Conservation (phyloP, 2,113 vertebrate species). For the Ammospiza caudacuta region DNA sequence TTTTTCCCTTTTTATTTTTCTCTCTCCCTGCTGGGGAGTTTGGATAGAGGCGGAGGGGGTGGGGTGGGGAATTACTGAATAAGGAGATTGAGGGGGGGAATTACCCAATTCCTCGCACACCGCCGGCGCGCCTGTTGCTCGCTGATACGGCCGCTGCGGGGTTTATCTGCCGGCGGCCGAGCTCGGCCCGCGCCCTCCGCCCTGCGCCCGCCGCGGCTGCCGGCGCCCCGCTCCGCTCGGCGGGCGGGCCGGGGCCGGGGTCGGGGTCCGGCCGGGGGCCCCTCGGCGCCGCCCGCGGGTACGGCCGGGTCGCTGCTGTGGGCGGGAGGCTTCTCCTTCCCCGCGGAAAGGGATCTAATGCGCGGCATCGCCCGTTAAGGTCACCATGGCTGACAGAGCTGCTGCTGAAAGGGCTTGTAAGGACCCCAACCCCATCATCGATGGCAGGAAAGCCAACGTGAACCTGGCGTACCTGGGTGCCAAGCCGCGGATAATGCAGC, state of each 20-base stretch:
- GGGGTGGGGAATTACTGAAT: not conserved
- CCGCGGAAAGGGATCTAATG: conserved; percentile 21
- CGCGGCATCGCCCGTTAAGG: conserved; percentile 77
- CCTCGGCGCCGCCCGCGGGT: not conserved
- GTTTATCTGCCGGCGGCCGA: not conserved
- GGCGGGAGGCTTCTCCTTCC: not conserved
- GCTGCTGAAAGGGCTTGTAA: conserved; percentile 96
- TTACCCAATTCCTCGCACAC: not conserved
- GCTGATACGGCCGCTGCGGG: conserved; percentile 8
- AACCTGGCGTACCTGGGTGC: conserved; percentile 98
- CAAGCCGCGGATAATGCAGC: conserved; percentile 97
- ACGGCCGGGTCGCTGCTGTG: not conserved
- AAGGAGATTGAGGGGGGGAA: not conserved
- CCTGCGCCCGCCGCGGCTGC: not conserved
- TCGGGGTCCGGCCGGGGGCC: not conserved
- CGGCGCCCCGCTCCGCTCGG: not conserved
- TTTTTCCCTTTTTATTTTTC: no score
- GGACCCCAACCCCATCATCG: conserved; percentile 98
- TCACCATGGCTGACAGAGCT: conserved; percentile 96
- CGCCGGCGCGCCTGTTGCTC: conserved; percentile 16
- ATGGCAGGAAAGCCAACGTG: conserved; percentile 98
- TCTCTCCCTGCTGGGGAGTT: not conserved
- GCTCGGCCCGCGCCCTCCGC: not conserved
- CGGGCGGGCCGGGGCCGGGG: not conserved
- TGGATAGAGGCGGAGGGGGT: not conserved